Base-by-base conservation (phyloP, 2,113 vertebrate genomes). In the Indicator maculatus region DNA sequence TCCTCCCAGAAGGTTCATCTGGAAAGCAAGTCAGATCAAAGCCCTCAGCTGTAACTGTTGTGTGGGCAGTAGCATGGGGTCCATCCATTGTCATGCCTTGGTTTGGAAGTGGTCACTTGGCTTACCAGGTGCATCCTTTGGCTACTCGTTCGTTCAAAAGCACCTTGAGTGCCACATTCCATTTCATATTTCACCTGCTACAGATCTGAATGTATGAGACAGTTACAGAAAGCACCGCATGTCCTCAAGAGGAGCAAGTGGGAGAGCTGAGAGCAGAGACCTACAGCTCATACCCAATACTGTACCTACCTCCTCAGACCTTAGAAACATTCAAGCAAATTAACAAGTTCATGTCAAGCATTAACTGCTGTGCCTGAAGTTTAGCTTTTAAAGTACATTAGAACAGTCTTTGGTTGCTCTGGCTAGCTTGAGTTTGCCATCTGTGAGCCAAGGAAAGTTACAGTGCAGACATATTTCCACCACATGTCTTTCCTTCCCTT, bases 381-480 rank as follows among this genome's bases (percentile, higher is more conserved):
- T 47, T 28, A 0, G 53, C 53, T 81, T n/a, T 75, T 47, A 45
- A 55, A 81, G 50, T 38, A 47, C 0, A 1, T 17, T 28, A 67
- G 47, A 86, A 36, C n/a, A 72, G 83, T 12, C 53, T 50, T 81
- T 60, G 69, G 31, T 65, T 78, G 58, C 53, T 91, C 79, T 89
- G 82, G 38, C 85, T 91, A 73, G 83, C 52, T 92, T 55, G 38
- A 84, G 73, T 56, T 83, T 64, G 73, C 86, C 86, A 86, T 91
- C 85, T 94, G 83, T 83, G 69, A 93, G 85, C 30, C 72, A 83
- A 95, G 69, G 69, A 78, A 91, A 91, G 44, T 41, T 69, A 8
- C 18, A 90, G 31, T 1, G 7, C 20, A 69, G 36, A 89, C 87
- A 88, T 85, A 83, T 88, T 95, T 70, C 85, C 65, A 74, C 79